Conservation (phyloP, 2,797 vertebrate species). For the Carduelis carduelis region DNA sequence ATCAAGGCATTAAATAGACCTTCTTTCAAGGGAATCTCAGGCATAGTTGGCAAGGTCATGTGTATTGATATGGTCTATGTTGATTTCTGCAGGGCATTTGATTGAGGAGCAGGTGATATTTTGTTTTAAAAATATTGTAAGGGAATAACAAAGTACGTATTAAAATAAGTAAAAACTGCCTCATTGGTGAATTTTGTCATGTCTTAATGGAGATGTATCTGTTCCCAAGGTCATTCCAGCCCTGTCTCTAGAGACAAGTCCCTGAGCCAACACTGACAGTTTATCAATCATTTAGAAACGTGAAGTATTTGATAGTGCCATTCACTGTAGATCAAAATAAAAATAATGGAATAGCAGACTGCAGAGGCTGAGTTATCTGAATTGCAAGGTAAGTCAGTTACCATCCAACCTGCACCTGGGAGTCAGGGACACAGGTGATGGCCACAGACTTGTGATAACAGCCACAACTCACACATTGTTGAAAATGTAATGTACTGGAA, state of each 20-base stretch:
- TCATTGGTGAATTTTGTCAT: background rate
- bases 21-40: background rate
- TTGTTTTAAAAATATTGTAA: background rate
- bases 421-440: background rate
- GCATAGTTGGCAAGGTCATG: background rate
- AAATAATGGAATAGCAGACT: background rate
- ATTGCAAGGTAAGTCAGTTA: background rate
- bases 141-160: background rate
- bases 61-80: background rate
- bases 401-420: background rate
- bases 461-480: fast-evolving
- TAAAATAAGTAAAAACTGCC: background rate
- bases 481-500: background rate
- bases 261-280: background rate
- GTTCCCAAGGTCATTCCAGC: background rate
- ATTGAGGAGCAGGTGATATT: background rate
- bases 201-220: background rate
- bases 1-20: background rate
- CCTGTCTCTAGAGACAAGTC: background rate
- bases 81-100: background rate
- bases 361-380: background rate
- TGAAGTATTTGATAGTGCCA: background rate
- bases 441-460: background rate
- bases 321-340: background rate
- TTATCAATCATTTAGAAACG: background rate